Base-by-base conservation (phyloP, 2,888 invertebrate species). In the Cerceris ruficornis region DNA sequence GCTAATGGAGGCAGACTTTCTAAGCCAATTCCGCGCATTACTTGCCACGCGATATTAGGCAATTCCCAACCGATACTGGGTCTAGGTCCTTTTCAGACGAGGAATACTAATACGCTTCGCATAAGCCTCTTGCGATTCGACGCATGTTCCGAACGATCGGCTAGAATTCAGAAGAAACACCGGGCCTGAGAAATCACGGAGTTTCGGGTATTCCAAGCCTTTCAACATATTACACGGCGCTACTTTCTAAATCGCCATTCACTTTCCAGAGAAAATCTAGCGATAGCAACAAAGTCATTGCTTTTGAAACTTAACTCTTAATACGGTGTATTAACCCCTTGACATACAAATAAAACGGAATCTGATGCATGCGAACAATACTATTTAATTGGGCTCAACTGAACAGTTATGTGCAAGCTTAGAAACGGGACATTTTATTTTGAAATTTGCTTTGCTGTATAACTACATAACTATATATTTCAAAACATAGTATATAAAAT, bases 1-100 rank as follows among this genome's bases (percentile, higher is more conserved):
- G 41, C 15, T 61, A 46, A 62, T 46, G 39, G 39, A 42, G 59
- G 41, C 64, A 8, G 70, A 85, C 88, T 88, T 89, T 89, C 89
- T 88, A 89, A 89, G 84, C 86, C 77, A 85, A 87, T 89, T 87
- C 82, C 81, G 54, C 71, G 80, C 49, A 67, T 75, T 74, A 74
- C 67, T 83, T 69, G 66, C 62, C 67, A 59, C 65, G 67, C 69
- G 39, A 59, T 82, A 82, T 89, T 89, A 80, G 84, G 82, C 87
- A 89, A 88, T 86, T 82, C 75, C 65, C 61, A 70, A 76, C 46
- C 74, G 82, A 82, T 87, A 86, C 82, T 85, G 74, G 88, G 88
- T 88, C 88, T 88, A 88, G 89, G 88, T 88, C 84, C 79, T 74
- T 80, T 73, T 68, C 78, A 61, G 62, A 77, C 69, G 49, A 52